Percentiles rank a stretch among this genome's conserved stretches.
These are phyloP conservation scores for Pygoscelis antarcticus DNA, from an alignment of 2,113 vertebrate genomes.

Conservation along the genomic window DNA sequence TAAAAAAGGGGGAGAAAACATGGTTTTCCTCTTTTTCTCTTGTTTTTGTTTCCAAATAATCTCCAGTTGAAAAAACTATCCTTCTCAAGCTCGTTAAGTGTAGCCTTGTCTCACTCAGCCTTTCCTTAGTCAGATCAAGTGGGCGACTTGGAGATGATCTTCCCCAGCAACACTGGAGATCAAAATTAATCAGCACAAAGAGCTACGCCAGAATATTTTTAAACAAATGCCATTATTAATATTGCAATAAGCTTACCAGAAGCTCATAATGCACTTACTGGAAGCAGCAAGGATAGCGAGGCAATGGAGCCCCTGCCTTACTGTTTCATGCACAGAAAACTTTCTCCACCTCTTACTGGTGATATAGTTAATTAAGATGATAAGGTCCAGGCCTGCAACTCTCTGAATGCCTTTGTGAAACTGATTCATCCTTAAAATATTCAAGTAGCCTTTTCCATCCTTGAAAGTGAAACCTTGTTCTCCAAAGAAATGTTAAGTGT, in stretches of 20 bases:
- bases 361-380: neutral
- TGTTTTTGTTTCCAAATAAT: neutral
- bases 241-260: neutral
- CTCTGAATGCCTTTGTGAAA: neutral
- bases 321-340: neutral
- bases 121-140: neutral
- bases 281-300: neutral
- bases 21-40: neutral
- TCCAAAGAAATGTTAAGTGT: neutral
- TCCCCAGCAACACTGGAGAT: neutral
- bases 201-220: neutral
- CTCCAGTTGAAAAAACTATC: neutral
- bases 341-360: neutral
- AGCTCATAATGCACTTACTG: neutral
- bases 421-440: neutral
- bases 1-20: neutral
- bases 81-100: neutral
- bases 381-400: neutral
- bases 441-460: neutral
- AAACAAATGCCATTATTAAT: neutral
- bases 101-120: neutral
- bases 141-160: neutral
- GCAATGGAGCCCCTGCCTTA: neutral
- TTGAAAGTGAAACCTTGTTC: neutral
- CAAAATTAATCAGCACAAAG: neutral